A percentile compares a stretch with the other conserved stretches of the same genome.
Evolutionary conservation across 1,140 invertebrate genomes (phyloP).

Genomic region (Bilobella aurantiaca): DNA sequence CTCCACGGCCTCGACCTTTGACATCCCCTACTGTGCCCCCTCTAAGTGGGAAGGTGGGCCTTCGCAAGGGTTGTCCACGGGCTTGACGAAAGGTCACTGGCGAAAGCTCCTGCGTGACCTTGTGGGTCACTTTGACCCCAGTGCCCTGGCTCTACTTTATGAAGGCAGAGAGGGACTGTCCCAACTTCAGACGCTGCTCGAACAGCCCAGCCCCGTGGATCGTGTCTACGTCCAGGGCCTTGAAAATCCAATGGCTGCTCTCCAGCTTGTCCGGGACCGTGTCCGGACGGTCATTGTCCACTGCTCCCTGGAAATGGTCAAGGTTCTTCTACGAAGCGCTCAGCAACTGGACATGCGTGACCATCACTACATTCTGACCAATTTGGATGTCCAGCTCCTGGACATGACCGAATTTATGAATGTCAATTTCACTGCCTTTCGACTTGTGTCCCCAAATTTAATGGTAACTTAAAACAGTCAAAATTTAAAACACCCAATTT

Average conservation of each 20-base stretch:
- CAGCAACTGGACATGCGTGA: conserved; percentile 57
- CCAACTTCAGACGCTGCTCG: conserved; percentile 28
- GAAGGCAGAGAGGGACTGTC: conserved; percentile 29
- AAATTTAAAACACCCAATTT: no score
- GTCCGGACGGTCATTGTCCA: conserved; percentile 30
- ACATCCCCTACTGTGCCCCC: background rate
- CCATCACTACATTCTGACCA: conserved; percentile 58
- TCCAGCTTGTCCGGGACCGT: conserved; percentile 18
- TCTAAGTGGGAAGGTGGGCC: background rate
- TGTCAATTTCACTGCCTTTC: conserved; percentile 30
- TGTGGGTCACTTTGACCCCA: background rate
- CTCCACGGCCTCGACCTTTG: background rate
- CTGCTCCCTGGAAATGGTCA: conserved; percentile 25
- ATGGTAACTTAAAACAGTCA: no score
- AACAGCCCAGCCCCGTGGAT: conserved; percentile 19
- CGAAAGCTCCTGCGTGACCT: background rate
- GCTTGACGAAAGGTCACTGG: conserved; percentile 1
- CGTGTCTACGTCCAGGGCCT: conserved; percentile 26
- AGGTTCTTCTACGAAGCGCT: conserved; percentile 37
- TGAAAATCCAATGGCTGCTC: conserved; percentile 11
- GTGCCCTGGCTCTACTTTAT: conserved; percentile 15
- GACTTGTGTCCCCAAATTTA: conserved; percentile 25
- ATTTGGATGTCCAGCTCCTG: conserved; percentile 41
- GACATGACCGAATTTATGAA: conserved; percentile 26
- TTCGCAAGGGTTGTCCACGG: background rate